Base-by-base conservation (phyloP, 2,888 invertebrate genomes). In the Lithophane leautieri region DNA sequence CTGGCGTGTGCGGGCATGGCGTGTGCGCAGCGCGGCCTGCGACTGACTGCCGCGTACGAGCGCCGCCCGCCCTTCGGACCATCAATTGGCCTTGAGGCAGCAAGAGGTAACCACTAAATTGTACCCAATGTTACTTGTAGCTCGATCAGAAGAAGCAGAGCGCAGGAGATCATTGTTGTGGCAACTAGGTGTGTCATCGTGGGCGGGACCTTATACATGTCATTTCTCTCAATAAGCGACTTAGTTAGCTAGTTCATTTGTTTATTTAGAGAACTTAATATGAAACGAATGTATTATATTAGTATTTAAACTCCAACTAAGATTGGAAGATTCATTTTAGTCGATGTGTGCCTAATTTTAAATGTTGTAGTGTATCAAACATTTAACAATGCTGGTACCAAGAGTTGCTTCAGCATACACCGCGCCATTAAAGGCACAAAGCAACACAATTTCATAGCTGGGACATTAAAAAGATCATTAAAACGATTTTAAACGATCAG, bases 41-140 rank as follows among this genome's bases (percentile, higher is more conserved):
- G 90, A 87, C 83, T 84, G 90, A 88, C 86, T 86, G 85, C 85
- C 62, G 88, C 78, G 72, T 78, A 19, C 84, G 66, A 81, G 68
- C 84, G 87, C 93, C 94, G 94, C 93, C 94, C 93, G 94, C 94
- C 94, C 93, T 94, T 93, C 92, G 90, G 80, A 82, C 87, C 88
- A 85, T 84, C 89, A 90, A 92, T 92, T 93, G 92, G 90, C 92
- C 94, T 93, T 92, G 93, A 91, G 81, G 86, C 89, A 83, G 85
- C 86, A 89, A 90, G 89, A 89, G 88, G 87, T 91, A 88, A 90
- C 92, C 89, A 86, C 90, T 88, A 86, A 90, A 87, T 87, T 86
- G 86, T 84, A 86, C 87, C 78, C 81, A 87, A 89, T 80, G 82
- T 84, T 83, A 78, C 84, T 74, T 65, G 76, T 79, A 69, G 40